Conservation (phyloP, 2,797 vertebrate genomes). For the Lutjanus argentimaculatus region DNA sequence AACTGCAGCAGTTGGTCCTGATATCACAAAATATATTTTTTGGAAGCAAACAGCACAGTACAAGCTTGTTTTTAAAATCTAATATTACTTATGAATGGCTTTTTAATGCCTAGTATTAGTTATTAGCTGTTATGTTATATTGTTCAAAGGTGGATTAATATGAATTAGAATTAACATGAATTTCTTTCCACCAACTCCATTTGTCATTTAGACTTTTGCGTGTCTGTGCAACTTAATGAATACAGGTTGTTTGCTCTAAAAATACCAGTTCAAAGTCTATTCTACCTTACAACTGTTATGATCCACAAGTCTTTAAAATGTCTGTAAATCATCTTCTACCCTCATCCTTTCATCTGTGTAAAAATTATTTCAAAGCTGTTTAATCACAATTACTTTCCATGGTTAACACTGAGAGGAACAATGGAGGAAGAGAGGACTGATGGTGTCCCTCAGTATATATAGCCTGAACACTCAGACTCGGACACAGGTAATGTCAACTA, state of each 20-base stretch:
- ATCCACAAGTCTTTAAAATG: not conserved
- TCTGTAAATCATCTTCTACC: not conserved
- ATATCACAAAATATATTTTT: not conserved
- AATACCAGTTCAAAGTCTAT: not conserved
- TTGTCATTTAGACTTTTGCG: not conserved
- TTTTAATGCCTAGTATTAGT: too few species aligned
- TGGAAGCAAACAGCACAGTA: not conserved
- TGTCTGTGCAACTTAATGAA: not conserved
- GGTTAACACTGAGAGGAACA: not conserved
- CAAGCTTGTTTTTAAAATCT: not conserved
- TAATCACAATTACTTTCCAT: too few species aligned
- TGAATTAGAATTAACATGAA: not conserved
- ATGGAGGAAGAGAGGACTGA: not conserved
- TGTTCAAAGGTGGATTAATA: not conserved
- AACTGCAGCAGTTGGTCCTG: not conserved
- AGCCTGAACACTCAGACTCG: not conserved
- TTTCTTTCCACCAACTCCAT: not conserved
- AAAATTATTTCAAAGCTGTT: not conserved
- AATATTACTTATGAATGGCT: not conserved
- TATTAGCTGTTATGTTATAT: not conserved
- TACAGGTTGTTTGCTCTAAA: not conserved
- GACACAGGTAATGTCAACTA: constrained; percentile 7
- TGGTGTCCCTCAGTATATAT: not conserved
- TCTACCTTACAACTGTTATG: not conserved
- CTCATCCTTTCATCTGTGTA: not conserved